These are phyloP conservation scores for Lepilemur septentrionalis DNA, from an alignment of 2,797 vertebrate genomes.

Conservation along the genomic window DNA sequence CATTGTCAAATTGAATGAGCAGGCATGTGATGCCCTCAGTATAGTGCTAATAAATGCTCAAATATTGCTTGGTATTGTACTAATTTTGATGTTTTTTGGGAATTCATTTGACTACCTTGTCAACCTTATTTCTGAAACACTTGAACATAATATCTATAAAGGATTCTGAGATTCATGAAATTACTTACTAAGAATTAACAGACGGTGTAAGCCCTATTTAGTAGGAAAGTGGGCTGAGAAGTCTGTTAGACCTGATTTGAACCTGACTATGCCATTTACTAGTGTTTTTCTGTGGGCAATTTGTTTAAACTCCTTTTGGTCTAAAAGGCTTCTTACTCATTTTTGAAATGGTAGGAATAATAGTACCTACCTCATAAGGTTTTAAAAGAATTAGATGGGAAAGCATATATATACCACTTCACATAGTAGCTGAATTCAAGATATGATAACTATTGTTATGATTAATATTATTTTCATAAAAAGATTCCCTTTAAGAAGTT, in stretches of 20 bases:
- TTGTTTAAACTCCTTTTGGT: neutral
- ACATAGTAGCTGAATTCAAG: neutral
- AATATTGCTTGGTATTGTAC: neutral
- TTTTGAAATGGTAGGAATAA: neutral
- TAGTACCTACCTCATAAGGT: neutral
- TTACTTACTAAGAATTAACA: neutral
- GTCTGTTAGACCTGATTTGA: neutral
- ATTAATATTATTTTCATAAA: neutral
- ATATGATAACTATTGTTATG: neutral
- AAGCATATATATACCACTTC: neutral
- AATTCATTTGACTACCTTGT: neutral
- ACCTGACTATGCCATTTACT: neutral
- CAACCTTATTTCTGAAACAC: neutral
- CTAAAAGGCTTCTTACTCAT: neutral
- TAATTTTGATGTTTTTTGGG: neutral
- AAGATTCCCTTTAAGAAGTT: neutral
- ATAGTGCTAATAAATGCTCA: neutral
- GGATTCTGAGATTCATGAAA: neutral
- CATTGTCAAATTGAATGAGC: neutral
- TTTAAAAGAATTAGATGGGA: slow-evolving; percentile 5
- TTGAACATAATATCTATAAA: neutral
- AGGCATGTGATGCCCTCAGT: neutral
- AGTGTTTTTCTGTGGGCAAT: neutral
- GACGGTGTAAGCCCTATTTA: neutral
- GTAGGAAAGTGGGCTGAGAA: neutral